Evolutionary conservation across 2,113 vertebrate genomes (phyloP).

Genomic region (Podocnemis expansa): DNA sequence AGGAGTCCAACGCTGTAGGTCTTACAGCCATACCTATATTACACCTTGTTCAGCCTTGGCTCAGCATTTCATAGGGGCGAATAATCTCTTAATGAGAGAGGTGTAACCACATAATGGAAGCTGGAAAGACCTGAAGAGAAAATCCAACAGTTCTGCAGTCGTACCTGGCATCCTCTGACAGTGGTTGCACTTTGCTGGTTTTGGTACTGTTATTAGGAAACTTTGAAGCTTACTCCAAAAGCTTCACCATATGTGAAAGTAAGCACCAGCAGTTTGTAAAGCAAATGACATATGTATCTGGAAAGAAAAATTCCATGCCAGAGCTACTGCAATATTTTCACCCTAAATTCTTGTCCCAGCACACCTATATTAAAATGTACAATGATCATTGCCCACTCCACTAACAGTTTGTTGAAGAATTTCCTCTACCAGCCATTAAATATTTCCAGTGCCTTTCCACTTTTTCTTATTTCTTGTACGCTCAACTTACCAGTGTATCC

Average conservation of each 20-base stretch:
- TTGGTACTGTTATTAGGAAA: background rate
- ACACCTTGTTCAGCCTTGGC: background rate
- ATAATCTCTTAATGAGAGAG: background rate
- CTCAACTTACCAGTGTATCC: background rate
- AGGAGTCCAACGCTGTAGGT: background rate
- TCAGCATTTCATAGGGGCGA: background rate
- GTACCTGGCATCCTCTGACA: background rate
- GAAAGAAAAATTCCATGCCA: background rate
- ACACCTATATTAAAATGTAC: background rate
- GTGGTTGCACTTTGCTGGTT: background rate
- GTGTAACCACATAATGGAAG: background rate
- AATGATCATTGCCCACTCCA: background rate
- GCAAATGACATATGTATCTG: background rate
- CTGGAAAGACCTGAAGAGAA: background rate
- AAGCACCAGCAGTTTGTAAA: background rate
- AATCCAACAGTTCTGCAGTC: background rate
- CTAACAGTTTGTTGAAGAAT: background rate
- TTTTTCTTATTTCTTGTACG: background rate
- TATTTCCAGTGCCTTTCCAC: fast-evolving
- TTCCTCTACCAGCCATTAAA: background rate
- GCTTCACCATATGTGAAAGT: background rate
- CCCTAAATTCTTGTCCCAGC: background rate
- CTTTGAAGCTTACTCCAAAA: background rate
- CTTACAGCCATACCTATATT: background rate
- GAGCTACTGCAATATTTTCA: background rate